Conservation (phyloP, 1,140 invertebrate species). For the Magallana ariakensis region DNA sequence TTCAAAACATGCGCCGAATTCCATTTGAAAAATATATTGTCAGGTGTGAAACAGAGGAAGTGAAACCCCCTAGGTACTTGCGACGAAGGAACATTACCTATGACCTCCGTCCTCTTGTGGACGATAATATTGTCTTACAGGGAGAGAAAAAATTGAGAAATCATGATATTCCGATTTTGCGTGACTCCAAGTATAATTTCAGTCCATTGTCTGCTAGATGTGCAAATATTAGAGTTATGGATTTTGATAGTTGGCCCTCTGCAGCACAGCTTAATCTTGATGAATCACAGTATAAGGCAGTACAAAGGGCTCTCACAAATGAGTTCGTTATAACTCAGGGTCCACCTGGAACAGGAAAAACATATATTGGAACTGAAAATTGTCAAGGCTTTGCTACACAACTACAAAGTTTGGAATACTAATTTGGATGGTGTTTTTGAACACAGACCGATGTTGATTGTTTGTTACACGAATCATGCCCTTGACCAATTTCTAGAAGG, state of each 20-base stretch:
- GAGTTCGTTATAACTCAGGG: slow-evolving; percentile 86
- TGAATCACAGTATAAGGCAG: slow-evolving; percentile 80
- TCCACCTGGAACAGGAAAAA: slow-evolving; percentile 79
- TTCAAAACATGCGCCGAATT: slow-evolving; percentile 76
- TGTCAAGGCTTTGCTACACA: slow-evolving; percentile 74
- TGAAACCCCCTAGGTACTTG: slow-evolving; percentile 69
- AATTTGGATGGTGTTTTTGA: slow-evolving; percentile 18
- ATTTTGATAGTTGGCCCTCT: slow-evolving; percentile 66
- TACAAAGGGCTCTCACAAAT: slow-evolving; percentile 79
- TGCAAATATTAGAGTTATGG: slow-evolving; percentile 54
- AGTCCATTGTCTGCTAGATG: slow-evolving; percentile 40
- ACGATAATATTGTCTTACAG: slow-evolving; percentile 53
- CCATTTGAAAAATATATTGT: slow-evolving; percentile 77
- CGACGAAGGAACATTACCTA: not conserved
- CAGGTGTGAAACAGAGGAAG: slow-evolving; percentile 57
- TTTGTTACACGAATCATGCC: slow-evolving; percentile 93
- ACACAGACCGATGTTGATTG: slow-evolving; percentile 85
- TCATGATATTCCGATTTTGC: not conserved
- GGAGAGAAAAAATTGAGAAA: slow-evolving; percentile 38
- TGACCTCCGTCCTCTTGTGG: slow-evolving; percentile 62
- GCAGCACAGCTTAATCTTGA: slow-evolving; percentile 75
- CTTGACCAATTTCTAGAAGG: slow-evolving; percentile 92
- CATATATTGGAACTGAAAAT: slow-evolving; percentile 78
- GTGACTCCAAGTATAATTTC: slow-evolving; percentile 44
- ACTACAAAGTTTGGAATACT: slow-evolving; percentile 68